Percentiles rank a stretch among this genome's conserved stretches.
Conservation (phyloP, 2,888 invertebrate genomes). For the Eupeodes luniger region DNA sequence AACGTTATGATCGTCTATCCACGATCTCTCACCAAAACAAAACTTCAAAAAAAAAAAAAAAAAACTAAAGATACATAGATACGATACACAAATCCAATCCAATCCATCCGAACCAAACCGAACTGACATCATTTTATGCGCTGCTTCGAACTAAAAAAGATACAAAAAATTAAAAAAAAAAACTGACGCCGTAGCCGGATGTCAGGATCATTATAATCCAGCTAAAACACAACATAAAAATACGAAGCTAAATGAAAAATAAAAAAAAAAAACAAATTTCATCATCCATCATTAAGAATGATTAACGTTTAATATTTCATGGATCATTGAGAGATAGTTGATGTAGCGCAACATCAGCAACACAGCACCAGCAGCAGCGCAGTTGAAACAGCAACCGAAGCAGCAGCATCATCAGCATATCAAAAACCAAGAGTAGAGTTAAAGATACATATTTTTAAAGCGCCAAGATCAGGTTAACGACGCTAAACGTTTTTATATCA, state of each 20-base stretch:
- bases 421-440: background rate
- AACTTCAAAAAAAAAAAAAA: no score
- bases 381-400: background rate
- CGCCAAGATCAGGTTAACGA: constrained; percentile 72
- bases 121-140: constrained; percentile 66
- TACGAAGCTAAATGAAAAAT: constrained; percentile 14
- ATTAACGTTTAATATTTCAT: constrained; percentile 76
- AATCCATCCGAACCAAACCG: constrained; percentile 36
- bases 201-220: constrained; percentile 70
- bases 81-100: constrained; percentile 48
- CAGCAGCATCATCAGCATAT: constrained; percentile 15
- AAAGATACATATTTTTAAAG: constrained; percentile 31
- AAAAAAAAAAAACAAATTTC: constrained; percentile 63
- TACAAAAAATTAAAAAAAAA: background rate
- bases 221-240: constrained; percentile 47
- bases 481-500: constrained; percentile 72
- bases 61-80: constrained; percentile 15
- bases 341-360: constrained; percentile 44
- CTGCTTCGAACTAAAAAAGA: constrained; percentile 19
- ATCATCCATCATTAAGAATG: constrained; percentile 76
- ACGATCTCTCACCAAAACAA: constrained; percentile 52
- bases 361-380: constrained; percentile 2
- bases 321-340: constrained; percentile 61
- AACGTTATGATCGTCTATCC: constrained; percentile 61
- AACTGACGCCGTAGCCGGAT: constrained; percentile 65